A percentile compares a stretch with the other conserved stretches of the same genome.
These are phyloP conservation scores for Scomberomorus guttatus DNA, from an alignment of 2,797 vertebrate species.

Conservation along the genomic window DNA sequence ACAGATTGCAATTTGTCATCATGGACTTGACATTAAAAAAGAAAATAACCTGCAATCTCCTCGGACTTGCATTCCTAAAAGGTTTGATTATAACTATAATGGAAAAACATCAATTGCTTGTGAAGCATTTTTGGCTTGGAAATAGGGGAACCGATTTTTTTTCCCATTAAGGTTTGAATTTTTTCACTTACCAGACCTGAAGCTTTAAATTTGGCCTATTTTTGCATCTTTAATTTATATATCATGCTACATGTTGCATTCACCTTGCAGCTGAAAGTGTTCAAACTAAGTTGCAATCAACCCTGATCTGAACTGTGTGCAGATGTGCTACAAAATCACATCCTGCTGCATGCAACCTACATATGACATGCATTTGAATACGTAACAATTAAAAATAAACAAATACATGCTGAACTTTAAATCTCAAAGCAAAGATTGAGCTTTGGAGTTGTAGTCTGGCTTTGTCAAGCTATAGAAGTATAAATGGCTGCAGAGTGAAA, in stretches of 20 bases:
- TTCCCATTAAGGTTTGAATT: too few relatives aligned
- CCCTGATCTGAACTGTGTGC: neutral
- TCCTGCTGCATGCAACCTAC: neutral
- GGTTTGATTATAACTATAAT: neutral
- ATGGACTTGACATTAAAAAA: neutral
- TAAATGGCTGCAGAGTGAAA: slow-evolving; percentile 22
- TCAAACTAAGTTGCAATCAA: neutral
- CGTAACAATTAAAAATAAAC: neutral
- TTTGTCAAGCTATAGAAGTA: neutral
- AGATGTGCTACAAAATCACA: neutral
- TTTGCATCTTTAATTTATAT: too few relatives aligned
- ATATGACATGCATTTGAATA: neutral
- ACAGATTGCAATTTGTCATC: neutral
- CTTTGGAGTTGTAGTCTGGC: too few relatives aligned
- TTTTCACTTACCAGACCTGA: neutral
- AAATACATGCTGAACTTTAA: neutral
- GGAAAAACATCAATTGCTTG: neutral
- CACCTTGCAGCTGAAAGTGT: neutral
- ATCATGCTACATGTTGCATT: neutral
- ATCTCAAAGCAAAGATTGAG: too few relatives aligned
- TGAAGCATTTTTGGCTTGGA: neutral
- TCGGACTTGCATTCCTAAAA: neutral
- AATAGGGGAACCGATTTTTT: neutral
- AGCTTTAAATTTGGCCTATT: neutral
- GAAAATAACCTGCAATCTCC: neutral